A percentile compares a stretch with the other conserved stretches of the same genome.
Conservation (phyloP, 2,113 vertebrate species). For the Corythoichthys haematopterus region DNA sequence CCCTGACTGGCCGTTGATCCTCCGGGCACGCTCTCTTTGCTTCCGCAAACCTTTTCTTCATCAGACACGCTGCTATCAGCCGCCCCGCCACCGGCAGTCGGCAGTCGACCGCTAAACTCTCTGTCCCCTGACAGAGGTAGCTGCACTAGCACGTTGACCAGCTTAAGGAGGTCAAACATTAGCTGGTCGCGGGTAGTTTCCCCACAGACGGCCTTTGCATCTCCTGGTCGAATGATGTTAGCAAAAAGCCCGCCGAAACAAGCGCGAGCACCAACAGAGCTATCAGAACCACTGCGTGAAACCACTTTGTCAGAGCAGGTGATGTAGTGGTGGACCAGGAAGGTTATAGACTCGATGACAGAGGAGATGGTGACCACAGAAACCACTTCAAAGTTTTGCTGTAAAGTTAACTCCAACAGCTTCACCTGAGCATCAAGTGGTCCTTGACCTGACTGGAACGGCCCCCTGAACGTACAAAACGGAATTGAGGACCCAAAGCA, state of each 20-base stretch:
- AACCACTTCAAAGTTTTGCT: constrained; percentile 97
- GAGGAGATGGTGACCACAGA: constrained; percentile 92
- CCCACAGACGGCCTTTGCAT: constrained; percentile 95
- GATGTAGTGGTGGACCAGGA: constrained; percentile 97
- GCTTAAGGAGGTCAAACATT: constrained; percentile 95
- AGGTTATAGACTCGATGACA: constrained; percentile 95
- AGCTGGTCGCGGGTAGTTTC: constrained; percentile 96
- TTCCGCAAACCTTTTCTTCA: constrained; percentile 95
- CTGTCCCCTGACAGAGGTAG: constrained; percentile 90
- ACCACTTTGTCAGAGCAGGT: constrained; percentile 95
- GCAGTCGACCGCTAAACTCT: constrained; percentile 88
- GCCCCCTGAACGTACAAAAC: constrained; percentile 72
- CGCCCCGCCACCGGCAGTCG: constrained; percentile 74
- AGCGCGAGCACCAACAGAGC: constrained; percentile 90
- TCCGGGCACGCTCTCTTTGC: constrained; percentile 83
- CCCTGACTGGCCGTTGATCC: constrained; percentile 75
- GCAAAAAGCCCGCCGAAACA: constrained; percentile 97
- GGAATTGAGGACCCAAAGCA: background rate
- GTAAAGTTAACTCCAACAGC: constrained; percentile 92
- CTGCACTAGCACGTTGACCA: constrained; percentile 93
- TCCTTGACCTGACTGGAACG: constrained; percentile 94
- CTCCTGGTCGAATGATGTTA: constrained; percentile 96
- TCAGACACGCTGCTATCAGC: constrained; percentile 94
- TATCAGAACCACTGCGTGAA: constrained; percentile 94
- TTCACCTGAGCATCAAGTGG: constrained; percentile 97